These are phyloP conservation scores for Aphidius colemani DNA, from an alignment of 2,888 invertebrate genomes.

Conservation along the genomic window DNA sequence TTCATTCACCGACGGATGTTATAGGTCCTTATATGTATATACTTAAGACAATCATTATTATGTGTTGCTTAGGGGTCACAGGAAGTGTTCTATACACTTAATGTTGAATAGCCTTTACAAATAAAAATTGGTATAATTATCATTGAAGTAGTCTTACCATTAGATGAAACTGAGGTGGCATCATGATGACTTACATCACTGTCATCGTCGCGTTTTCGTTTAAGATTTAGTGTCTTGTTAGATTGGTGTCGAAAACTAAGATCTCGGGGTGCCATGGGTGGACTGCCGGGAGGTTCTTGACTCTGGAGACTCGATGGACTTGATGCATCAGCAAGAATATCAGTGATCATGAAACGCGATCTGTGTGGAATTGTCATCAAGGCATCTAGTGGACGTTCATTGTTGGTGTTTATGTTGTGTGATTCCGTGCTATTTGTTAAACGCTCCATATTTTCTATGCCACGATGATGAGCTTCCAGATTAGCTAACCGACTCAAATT, in stretches of 20 bases:
- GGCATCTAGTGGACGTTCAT: constrained; percentile 32
- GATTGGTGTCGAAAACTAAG: constrained; percentile 55
- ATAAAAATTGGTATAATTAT: background rate
- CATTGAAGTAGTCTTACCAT: constrained; percentile 59
- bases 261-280: constrained; percentile 65
- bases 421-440: constrained; percentile 47
- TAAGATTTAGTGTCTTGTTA: constrained; percentile 60
- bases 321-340: constrained; percentile 72
- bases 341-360: constrained; percentile 88
- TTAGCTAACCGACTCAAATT: constrained; percentile 55
- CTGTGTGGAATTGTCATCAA: constrained; percentile 65
- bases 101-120: background rate
- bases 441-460: constrained; percentile 35
- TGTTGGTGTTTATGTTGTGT: constrained; percentile 31
- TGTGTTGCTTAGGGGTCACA: too few species aligned
- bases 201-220: constrained; percentile 66
- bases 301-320: constrained; percentile 47
- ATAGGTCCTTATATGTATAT: too few species aligned
- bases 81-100: background rate
- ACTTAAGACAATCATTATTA: too few species aligned
- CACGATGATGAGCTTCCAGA: constrained; percentile 48
- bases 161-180: constrained; percentile 63
- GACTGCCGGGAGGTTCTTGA: constrained; percentile 55
- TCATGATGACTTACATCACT: constrained; percentile 62
- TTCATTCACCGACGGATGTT: too few species aligned